Conservation (phyloP, 1,140 invertebrate species). For the Mycetomoellerius zeteki region DNA sequence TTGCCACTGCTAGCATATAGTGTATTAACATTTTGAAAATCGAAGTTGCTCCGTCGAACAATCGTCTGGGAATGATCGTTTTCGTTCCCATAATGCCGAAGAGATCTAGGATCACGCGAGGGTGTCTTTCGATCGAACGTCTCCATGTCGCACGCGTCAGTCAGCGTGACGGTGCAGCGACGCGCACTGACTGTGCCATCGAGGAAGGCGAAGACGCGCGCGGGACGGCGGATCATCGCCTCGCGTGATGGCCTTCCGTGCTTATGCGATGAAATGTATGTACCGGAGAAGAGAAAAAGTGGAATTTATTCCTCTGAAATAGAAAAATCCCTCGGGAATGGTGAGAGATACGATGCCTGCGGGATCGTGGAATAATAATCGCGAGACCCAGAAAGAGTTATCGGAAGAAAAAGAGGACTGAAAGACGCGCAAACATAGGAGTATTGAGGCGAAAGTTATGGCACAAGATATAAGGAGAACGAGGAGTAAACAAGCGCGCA, state of each 20-base stretch:
- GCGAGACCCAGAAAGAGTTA: not conserved
- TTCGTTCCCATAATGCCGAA: slow-evolving; percentile 5
- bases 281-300: not conserved
- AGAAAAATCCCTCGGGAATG: not conserved
- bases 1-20: not conserved
- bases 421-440: not conserved
- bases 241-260: slow-evolving; percentile 43
- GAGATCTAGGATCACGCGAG: slow-evolving; percentile 12
- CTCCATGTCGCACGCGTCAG: slow-evolving; percentile 2
- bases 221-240: slow-evolving; percentile 36
- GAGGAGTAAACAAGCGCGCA: slow-evolving; percentile 16
- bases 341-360: not conserved
- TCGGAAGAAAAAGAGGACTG: not conserved
- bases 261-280: not conserved
- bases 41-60: not conserved
- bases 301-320: slow-evolving; percentile 2
- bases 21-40: not conserved
- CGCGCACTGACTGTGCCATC: slow-evolving; percentile 9
- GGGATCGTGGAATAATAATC: not conserved
- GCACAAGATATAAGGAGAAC: not conserved
- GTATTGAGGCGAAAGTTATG: not conserved
- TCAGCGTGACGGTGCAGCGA: slow-evolving; percentile 15
- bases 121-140: slow-evolving; percentile 14
- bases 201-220: slow-evolving; percentile 35
- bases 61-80: not conserved